Evolutionary conservation across 2,888 invertebrate species (phyloP), one percentile per base, ranked within the genome.

Genomic region (Eugnorisma glareosa): DNA sequence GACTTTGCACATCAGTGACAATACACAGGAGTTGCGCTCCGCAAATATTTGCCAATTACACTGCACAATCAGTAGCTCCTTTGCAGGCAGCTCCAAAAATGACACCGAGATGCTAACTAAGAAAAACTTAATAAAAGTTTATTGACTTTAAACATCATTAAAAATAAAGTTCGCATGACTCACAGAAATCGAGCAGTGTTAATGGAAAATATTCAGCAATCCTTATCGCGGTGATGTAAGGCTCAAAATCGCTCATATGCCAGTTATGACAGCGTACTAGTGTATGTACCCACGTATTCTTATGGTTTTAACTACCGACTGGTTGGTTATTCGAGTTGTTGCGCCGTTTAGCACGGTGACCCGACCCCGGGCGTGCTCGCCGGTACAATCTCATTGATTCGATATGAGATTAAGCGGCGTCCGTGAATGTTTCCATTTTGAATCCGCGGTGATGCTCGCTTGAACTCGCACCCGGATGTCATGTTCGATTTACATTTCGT

Each of bases 401-500:
- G 91, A 93, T 94, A 91, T 90, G 86, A 95, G 96, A 96, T 96
- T 94, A 95, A 94, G 92, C 93, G 87, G 92, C 92, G 92, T 92
- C 92, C 92, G 91, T 93, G 93, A 93, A 95, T 93, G 94, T 94
- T 94, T 94, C 94, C 94, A 95, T 95, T 94, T 94, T 92, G 92
- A 93, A 92, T 94, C 92, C 88, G 93, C 93, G 89, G 91, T 92
- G 92, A 94, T 94, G 94, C 92, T 92, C 92, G 92, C 91, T 92
- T 95, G 94, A 95, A 94, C 95, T 94, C 92, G 93, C 95, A 95
- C 94, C 95, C 95, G 95, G 95, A 96, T 95, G 95, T 95, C 95
- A 94, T 94, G 94, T 95, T 93, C 89, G 92, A 92, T 94, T 94
- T 93, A 93, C 93, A 93, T 94, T 94, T 93, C 88, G 93, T 91